Evolutionary conservation across 2,888 invertebrate genomes (phyloP).

Genomic region (Lasioglossum calceatum): DNA sequence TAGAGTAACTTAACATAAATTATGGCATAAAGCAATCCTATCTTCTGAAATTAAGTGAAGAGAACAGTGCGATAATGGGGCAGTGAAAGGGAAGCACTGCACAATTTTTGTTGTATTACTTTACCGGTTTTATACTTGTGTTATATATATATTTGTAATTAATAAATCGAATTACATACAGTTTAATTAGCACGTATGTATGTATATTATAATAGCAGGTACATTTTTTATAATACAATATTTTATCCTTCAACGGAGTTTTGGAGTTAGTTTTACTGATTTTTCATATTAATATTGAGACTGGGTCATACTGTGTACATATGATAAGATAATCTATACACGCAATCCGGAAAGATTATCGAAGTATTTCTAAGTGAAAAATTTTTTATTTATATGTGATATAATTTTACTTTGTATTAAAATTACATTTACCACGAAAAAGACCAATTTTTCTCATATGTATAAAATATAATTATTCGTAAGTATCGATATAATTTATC

Average conservation of each 20-base stretch:
- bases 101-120: conserved; percentile 54
- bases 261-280: conserved; percentile 48
- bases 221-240: conserved; percentile 42
- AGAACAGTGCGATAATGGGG: conserved; percentile 22
- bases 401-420: conserved; percentile 38
- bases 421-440: conserved; percentile 43
- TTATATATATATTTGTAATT: conserved; percentile 29
- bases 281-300: conserved; percentile 50
- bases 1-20: conserved; percentile 53
- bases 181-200: conserved; percentile 38
- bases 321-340: conserved; percentile 43
- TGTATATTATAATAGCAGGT: conserved; percentile 20
- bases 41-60: conserved; percentile 33
- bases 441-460: conserved; percentile 33
- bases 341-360: conserved; percentile 28
- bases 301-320: conserved; percentile 52
- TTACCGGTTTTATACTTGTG: conserved; percentile 40
- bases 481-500: conserved; percentile 14
- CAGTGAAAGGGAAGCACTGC: conserved; percentile 51
- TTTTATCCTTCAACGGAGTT: conserved; percentile 45
- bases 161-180: conserved; percentile 33
- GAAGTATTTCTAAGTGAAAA: conserved; percentile 35
- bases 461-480: conserved; percentile 34
- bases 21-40: conserved; percentile 34
- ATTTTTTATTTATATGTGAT: conserved; percentile 41